A percentile compares a stretch with the other conserved stretches of the same genome.
phyloP scores from a whole-genome alignment of 2,113 vertebrate genomes.

The Pseudopipra pipra region DNA sequence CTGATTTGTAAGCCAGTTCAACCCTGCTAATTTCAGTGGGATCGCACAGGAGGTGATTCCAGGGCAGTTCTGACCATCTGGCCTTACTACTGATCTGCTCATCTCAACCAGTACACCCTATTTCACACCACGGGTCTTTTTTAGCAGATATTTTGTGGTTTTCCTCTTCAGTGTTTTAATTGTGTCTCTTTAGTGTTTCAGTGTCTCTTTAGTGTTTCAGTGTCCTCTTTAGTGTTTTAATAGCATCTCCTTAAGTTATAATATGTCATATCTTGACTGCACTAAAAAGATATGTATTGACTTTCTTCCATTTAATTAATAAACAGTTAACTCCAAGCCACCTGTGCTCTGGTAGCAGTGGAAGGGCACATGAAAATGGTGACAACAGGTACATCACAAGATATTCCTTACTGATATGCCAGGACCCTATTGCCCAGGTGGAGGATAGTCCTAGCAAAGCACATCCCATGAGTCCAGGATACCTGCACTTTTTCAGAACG shows the following conservation, averaged over 20 bases:
- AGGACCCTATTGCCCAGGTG: background rate
- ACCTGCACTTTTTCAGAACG: background rate
- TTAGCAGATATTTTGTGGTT: background rate
- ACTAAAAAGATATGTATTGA: background rate
- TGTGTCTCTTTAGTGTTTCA: background rate
- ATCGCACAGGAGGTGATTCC: background rate
- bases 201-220: background rate
- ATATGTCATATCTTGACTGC: background rate
- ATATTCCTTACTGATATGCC: background rate
- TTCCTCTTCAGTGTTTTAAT: background rate
- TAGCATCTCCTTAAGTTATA: background rate
- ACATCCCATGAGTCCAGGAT: background rate
- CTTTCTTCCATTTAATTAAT: background rate
- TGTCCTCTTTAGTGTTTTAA: background rate
- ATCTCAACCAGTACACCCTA: background rate
- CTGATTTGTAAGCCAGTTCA: background rate
- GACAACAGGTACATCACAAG: background rate
- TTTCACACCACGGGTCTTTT: background rate
- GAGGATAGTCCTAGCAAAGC: background rate
- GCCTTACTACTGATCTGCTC: background rate
- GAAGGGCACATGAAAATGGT: background rate
- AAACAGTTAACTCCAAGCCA: background rate
- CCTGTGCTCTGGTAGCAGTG: background rate
- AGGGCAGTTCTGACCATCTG: background rate
- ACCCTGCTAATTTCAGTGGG: background rate